Conservation (phyloP, 37 sponge, comb jelly and placozoan genomes). For the Cladorhizidae sp. region DNA sequence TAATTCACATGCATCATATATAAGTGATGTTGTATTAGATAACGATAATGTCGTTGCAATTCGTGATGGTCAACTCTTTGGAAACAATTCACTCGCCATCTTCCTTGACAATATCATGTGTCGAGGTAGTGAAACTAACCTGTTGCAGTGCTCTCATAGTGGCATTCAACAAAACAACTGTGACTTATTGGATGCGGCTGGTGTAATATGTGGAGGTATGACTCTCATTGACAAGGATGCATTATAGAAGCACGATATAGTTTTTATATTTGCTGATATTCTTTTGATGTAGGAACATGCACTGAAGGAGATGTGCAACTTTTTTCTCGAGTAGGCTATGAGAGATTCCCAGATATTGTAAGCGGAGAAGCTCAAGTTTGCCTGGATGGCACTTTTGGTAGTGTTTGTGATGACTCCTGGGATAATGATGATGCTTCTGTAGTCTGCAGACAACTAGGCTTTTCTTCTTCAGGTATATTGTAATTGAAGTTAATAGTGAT, state of each 20-base stretch:
- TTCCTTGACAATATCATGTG: conserved; percentile 11
- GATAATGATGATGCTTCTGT: conserved; percentile 41
- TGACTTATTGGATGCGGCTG: neutral
- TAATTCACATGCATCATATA: neutral
- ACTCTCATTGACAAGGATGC: too few relatives aligned
- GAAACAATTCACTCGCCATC: neutral
- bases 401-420: conserved; percentile 35
- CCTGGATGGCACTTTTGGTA: neutral
- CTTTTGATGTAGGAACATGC: conserved; percentile 6
- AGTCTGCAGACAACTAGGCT: conserved; percentile 35
- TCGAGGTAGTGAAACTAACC: neutral
- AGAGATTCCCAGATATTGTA: neutral
- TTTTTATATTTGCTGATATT: neutral
- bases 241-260: neutral
- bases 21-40: neutral
- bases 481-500: neutral
- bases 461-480: conserved; percentile 25
- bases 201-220: conserved; percentile 24
- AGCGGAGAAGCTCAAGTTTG: conserved; percentile 22
- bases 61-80: conserved; percentile 3
- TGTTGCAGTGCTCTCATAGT: conserved; percentile 11
- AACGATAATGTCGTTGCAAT: neutral
- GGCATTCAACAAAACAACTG: conserved; percentile 3
- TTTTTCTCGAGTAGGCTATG: neutral
- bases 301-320: conserved; percentile 24